Conservation (phyloP, 1,140 invertebrate genomes). For the Chionoecetes opilio region DNA sequence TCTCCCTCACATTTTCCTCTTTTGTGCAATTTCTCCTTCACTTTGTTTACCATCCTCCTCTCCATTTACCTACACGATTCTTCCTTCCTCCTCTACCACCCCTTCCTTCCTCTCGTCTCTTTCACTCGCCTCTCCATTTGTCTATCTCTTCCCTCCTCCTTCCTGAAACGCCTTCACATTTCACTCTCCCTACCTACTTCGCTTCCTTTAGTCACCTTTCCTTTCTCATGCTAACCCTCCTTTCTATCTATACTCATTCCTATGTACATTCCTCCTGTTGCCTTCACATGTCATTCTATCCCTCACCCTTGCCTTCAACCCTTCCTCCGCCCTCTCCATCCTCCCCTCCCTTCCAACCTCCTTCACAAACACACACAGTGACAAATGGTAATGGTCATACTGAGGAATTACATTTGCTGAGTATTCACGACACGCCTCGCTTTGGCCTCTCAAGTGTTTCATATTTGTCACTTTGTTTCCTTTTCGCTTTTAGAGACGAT, state of each 20-base stretch:
- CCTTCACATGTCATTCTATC: background rate
- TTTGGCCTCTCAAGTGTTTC: background rate
- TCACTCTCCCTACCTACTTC: slow-evolving; percentile 16
- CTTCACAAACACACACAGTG: background rate
- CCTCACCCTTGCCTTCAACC: background rate
- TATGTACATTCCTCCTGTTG: slow-evolving; percentile 6
- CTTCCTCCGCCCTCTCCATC: background rate
- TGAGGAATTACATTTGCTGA: slow-evolving; percentile 8
- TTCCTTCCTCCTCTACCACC: background rate
- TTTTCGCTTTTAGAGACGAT: background rate
- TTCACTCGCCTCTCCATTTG: background rate
- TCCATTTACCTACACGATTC: slow-evolving; percentile 19
- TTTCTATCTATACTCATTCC: background rate
- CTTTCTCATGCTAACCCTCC: background rate
- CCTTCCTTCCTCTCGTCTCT: background rate
- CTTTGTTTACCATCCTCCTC: background rate
- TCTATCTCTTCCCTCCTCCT: background rate
- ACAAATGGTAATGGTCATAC: background rate
- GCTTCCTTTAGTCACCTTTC: slow-evolving; percentile 29
- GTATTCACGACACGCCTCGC: background rate
- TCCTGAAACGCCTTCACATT: background rate
- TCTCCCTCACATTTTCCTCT: background rate
- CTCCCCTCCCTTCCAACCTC: background rate
- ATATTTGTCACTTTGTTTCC: background rate
- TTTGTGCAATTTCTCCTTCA: background rate